Conservation (phyloP, 1,140 invertebrate genomes). For the Drosophila nebulosa region DNA sequence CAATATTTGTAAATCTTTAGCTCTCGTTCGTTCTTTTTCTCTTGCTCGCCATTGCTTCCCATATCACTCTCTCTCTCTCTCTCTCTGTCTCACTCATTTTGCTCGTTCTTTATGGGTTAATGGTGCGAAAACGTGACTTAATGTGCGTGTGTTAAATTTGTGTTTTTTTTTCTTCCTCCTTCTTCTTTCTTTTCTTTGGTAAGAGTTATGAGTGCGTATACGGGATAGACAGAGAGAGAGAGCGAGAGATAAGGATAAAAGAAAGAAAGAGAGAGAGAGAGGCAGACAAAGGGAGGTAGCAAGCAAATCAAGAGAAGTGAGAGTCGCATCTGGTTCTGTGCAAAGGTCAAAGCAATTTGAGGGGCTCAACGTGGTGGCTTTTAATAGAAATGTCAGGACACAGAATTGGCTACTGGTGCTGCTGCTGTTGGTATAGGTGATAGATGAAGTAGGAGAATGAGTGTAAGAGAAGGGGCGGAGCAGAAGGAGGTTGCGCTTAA, state of each 20-base stretch:
- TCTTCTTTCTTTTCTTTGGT: constrained; percentile 18
- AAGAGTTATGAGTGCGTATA: constrained; percentile 61
- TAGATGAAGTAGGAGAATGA: background rate
- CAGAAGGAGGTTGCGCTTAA: constrained; percentile 1
- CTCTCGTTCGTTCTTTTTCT: constrained; percentile 4
- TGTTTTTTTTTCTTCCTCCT: constrained; percentile 25
- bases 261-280: background rate
- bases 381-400: constrained; percentile 76
- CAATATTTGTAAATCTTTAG: constrained; percentile 78
- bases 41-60: background rate
- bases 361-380: constrained; percentile 56
- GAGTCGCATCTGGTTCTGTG: constrained; percentile 60
- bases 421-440: background rate
- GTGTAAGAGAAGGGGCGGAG: background rate
- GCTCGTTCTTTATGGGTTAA: constrained; percentile 80
- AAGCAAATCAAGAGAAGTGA: constrained; percentile 7
- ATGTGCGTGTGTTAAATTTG: constrained; percentile 75
- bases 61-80: no score
- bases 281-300: background rate
- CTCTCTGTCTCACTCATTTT: background rate
- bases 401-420: constrained; percentile 40
- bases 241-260: background rate
- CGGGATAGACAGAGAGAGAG: background rate
- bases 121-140: constrained; percentile 81
- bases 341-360: constrained; percentile 80